Percentiles rank a stretch among this genome's conserved stretches.
Evolutionary conservation across 2,888 invertebrate species (phyloP).

Genomic region (Agrotis clavis): DNA sequence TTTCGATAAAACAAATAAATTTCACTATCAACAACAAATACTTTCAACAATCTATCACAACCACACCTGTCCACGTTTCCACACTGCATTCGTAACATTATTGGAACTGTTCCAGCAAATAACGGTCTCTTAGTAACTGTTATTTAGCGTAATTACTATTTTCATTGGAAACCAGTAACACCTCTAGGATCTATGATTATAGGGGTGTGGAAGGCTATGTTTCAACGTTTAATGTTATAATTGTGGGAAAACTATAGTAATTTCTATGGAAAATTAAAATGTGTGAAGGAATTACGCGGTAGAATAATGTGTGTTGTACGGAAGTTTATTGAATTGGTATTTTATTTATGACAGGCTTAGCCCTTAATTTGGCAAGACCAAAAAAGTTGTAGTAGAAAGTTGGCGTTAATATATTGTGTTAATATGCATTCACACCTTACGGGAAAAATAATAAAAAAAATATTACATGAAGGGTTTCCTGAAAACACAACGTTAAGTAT

Average conservation of each 20-base stretch:
- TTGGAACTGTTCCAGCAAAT: constrained; percentile 33
- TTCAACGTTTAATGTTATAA: constrained; percentile 18
- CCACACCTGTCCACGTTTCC: constrained; percentile 49
- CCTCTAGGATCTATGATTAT: constrained; percentile 15
- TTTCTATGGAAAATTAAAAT: constrained; percentile 40
- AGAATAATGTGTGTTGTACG: background rate
- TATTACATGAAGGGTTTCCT: no score
- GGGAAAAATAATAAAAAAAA: no score
- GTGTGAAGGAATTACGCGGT: background rate
- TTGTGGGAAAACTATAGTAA: constrained; percentile 20
- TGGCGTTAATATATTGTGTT: no score
- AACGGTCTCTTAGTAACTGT: constrained; percentile 37
- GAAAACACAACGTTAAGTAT: no score
- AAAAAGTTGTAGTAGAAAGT: no score
- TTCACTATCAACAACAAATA: background rate
- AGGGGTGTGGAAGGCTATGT: background rate
- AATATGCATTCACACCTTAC: no score
- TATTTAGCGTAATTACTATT: constrained; percentile 53
- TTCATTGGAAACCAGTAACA: constrained; percentile 26
- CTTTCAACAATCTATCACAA: background rate
- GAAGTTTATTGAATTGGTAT: no score
- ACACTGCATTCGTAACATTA: constrained; percentile 43
- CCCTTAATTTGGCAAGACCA: no score
- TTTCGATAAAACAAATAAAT: background rate
- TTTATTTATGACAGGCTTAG: no score